These are phyloP conservation scores for Cheilosia soror DNA, from an alignment of 2,888 invertebrate genomes.

Conservation along the genomic window DNA sequence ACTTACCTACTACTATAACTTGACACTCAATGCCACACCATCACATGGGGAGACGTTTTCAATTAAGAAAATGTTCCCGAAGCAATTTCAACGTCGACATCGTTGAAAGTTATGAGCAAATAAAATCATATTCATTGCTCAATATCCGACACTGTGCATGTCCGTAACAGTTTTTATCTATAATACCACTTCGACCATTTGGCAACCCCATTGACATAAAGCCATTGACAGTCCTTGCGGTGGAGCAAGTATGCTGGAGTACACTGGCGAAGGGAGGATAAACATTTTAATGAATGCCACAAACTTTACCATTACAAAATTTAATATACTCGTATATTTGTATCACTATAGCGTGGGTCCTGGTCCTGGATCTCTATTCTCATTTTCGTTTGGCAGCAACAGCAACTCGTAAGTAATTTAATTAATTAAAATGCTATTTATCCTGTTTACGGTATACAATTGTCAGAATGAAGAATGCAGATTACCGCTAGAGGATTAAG, in stretches of 20 bases:
- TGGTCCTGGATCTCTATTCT: neutral
- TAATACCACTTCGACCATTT: slow-evolving; percentile 5
- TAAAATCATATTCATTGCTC: slow-evolving; percentile 20
- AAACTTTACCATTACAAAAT: neutral
- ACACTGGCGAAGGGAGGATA: neutral
- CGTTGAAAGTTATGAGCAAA: slow-evolving; percentile 11
- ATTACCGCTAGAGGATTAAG: neutral
- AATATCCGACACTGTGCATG: neutral
- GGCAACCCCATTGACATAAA: slow-evolving; percentile 13
- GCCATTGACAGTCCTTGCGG: slow-evolving; percentile 3
- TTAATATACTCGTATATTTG: neutral
- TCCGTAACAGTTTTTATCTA: neutral
- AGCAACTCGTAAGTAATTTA: slow-evolving; percentile 21
- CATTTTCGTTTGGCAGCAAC: neutral
- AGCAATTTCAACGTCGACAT: neutral
- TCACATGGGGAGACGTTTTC: neutral
- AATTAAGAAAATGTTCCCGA: slow-evolving; percentile 6
- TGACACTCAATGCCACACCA: neutral
- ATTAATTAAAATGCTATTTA: slow-evolving; percentile 52
- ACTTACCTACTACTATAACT: neutral
- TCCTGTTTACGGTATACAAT: slow-evolving; percentile 25
- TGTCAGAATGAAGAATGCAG: neutral
- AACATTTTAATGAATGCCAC: slow-evolving; percentile 12
- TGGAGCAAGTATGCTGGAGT: neutral
- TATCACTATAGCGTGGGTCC: neutral